Evolutionary conservation across 2,797 vertebrate species (phyloP).

Genomic region (Pyrocephalus nanus): DNA sequence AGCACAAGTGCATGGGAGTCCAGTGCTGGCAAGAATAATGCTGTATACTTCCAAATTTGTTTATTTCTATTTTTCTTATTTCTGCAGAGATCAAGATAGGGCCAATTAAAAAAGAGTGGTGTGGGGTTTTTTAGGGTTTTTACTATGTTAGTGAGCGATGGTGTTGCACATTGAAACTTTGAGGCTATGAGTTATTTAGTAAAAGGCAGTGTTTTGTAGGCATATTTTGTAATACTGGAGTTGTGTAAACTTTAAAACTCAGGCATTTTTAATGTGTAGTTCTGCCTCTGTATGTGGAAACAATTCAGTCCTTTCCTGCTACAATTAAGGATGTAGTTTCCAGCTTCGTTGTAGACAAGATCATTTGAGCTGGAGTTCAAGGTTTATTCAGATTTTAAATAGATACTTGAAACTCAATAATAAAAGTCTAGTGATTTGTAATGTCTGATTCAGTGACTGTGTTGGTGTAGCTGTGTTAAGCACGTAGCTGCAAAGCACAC

Average conservation of each 20-base stretch:
- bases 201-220: neutral
- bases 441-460: neutral
- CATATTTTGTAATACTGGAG: neutral
- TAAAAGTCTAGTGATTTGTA: neutral
- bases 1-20: neutral
- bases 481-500: neutral
- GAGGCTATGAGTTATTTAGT: neutral
- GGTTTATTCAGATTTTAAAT: neutral
- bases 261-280: neutral
- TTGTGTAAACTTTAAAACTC: neutral
- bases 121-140: neutral
- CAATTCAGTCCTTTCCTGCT: neutral
- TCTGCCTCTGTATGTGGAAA: neutral
- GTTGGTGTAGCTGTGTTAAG: neutral
- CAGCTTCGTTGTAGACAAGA: neutral
- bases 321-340: neutral
- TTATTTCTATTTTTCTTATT: neutral
- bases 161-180: neutral
- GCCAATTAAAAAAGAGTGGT: neutral
- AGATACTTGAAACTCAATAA: neutral
- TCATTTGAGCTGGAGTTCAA: neutral
- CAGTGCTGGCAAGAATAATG: neutral
- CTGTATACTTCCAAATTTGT: neutral
- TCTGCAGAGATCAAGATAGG: neutral
- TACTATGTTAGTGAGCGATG: neutral